Evolutionary conservation across 2,797 vertebrate genomes (phyloP).

Genomic region (Myripristis jacobus): DNA sequence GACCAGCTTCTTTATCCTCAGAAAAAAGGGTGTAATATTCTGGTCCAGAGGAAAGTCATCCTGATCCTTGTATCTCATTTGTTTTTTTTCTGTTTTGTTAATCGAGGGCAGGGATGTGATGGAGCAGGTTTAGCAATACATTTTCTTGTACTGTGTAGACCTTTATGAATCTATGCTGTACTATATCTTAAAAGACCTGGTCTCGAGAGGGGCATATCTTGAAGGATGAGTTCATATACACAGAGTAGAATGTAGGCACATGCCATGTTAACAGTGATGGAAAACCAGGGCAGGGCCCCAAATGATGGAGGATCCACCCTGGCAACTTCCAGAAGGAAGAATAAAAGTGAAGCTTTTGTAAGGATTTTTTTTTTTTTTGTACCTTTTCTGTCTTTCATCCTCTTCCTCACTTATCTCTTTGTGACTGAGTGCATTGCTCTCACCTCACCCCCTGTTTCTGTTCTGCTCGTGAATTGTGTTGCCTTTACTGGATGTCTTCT

Average conservation of each 20-base stretch:
- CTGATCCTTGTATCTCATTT: neutral
- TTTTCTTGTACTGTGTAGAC: conserved; percentile 9
- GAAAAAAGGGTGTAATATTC: conserved; percentile 6
- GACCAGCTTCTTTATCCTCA: neutral
- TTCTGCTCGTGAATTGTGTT: conserved; percentile 67
- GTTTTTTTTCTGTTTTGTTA: conserved; percentile 26
- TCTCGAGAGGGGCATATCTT: conserved; percentile 17
- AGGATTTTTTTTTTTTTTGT: conserved; percentile 37
- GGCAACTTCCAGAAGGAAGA: conserved; percentile 49
- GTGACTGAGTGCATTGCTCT: conserved; percentile 67
- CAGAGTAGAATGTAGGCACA: conserved; percentile 18
- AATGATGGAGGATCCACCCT: conserved; percentile 51
- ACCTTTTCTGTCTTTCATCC: conserved; percentile 70
- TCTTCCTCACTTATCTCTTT: conserved; percentile 68
- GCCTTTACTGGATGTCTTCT: conserved; percentile 72
- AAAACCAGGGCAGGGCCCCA: conserved; percentile 44
- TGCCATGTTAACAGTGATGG: conserved; percentile 25
- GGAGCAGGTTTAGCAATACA: neutral
- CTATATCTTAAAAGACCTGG: conserved; percentile 19
- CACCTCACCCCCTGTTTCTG: conserved; percentile 55
- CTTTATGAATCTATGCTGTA: conserved; percentile 23
- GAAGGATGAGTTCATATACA: conserved; percentile 47
- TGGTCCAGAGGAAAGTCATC: conserved; percentile 1
- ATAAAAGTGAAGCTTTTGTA: conserved; percentile 60
- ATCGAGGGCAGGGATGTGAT: neutral